These are phyloP conservation scores for Heliothis virescens DNA, from an alignment of 1,140 invertebrate genomes.

Conservation along the genomic window DNA sequence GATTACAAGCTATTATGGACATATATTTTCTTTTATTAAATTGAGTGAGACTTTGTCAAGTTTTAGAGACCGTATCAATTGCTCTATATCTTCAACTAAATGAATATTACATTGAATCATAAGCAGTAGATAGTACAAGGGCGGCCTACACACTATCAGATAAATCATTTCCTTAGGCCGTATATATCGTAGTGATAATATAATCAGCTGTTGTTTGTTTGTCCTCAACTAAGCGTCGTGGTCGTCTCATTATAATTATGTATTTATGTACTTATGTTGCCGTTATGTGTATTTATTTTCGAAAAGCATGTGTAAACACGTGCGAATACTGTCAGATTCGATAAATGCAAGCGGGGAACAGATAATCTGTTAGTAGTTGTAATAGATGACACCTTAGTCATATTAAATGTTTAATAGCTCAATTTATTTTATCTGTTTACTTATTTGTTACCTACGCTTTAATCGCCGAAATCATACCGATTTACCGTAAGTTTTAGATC, in stretches of 20 bases:
- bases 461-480: no score
- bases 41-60: no score
- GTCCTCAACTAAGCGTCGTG: not conserved
- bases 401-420: no score
- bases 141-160: not conserved
- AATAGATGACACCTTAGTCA: no score
- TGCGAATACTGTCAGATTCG: not conserved
- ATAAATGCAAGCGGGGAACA: not conserved
- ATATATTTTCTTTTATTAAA: no score
- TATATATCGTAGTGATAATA: constrained; percentile 1
- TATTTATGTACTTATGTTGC: constrained; percentile 10
- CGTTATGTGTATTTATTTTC: constrained; percentile 7
- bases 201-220: constrained; percentile 35
- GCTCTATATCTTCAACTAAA: not conserved
- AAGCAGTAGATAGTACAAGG: constrained; percentile 12
- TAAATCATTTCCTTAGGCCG: constrained; percentile 17
- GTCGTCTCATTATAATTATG: constrained; percentile 20
- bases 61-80: no score
- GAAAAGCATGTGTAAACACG: constrained; percentile 9
- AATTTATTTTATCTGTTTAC: no score
- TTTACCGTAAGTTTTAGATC: no score
- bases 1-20: no score
- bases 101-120: not conserved
- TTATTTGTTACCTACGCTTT: no score
- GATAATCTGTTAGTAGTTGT: no score